These are phyloP conservation scores for Irena cyanogastra DNA, from an alignment of 2,113 vertebrate species.

Conservation along the genomic window DNA sequence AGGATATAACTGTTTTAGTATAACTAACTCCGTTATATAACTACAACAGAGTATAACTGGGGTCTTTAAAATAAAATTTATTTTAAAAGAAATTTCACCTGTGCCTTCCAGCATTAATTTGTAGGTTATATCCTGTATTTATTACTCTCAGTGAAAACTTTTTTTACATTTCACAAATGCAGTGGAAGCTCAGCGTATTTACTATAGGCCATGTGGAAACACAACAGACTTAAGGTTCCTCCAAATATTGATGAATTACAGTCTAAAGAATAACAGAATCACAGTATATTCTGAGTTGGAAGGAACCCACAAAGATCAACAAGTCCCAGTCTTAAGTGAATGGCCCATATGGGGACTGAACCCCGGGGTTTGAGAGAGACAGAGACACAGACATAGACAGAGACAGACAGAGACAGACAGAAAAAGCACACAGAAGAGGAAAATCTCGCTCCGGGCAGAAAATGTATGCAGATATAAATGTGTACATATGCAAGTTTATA, in stretches of 20 bases:
- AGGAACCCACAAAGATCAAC: neutral
- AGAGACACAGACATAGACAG: neutral
- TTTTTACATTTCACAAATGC: neutral
- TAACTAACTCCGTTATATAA: too few relatives aligned
- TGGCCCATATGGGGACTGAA: neutral
- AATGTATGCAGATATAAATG: neutral
- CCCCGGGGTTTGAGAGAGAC: neutral
- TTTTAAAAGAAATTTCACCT: neutral
- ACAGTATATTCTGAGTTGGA: neutral
- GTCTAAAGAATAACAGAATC: neutral
- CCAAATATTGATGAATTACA: neutral
- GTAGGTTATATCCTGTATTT: neutral
- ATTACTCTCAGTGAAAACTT: neutral
- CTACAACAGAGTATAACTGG: neutral
- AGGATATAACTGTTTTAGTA: neutral
- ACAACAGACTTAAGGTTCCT: neutral
- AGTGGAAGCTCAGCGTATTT: neutral
- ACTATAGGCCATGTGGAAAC: neutral
- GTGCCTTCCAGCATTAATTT: neutral
- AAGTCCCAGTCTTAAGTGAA: neutral
- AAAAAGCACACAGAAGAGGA: neutral
- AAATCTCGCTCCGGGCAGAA: neutral
- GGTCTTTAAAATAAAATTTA: rapidly evolving
- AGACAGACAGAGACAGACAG: neutral
- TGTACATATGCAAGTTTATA: neutral